phyloP scores from a whole-genome alignment of 2,888 invertebrate genomes.

The Embidobia sp. region DNA sequence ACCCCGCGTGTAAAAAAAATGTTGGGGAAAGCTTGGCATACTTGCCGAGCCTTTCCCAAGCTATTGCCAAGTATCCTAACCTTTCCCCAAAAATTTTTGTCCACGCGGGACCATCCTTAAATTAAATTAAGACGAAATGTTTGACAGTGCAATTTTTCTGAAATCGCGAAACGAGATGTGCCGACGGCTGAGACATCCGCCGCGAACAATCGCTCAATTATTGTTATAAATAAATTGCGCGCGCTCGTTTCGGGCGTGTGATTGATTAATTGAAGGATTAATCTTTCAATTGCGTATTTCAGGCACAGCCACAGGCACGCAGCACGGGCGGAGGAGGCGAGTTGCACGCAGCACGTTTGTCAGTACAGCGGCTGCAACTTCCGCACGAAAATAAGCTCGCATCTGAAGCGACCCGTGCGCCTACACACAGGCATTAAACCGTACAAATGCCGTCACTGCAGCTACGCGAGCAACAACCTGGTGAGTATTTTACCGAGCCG shows the following conservation, averaged over 20 bases:
- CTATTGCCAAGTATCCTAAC: too few relatives aligned
- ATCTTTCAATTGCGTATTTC: slow-evolving; percentile 59
- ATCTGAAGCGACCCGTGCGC: slow-evolving; percentile 90
- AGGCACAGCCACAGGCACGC: slow-evolving; percentile 75
- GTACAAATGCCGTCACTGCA: slow-evolving; percentile 92
- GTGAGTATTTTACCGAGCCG: slow-evolving; percentile 81
- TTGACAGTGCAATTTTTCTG: too few relatives aligned
- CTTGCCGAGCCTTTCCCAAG: too few relatives aligned
- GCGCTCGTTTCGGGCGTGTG: background rate
- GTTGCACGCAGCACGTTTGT: slow-evolving; percentile 67
- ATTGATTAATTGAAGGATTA: slow-evolving; percentile 13
- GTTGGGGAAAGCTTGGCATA: too few relatives aligned
- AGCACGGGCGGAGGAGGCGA: slow-evolving; percentile 31
- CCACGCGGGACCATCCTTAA: too few relatives aligned
- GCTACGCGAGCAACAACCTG: slow-evolving; percentile 89
- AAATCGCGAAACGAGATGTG: too few relatives aligned
- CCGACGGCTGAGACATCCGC: too few relatives aligned
- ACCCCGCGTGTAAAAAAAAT: too few relatives aligned
- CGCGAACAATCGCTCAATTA: too few relatives aligned
- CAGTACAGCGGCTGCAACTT: slow-evolving; percentile 85
- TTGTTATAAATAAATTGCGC: too few relatives aligned
- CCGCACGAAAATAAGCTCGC: slow-evolving; percentile 85
- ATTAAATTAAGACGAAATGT: too few relatives aligned
- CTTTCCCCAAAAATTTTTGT: too few relatives aligned
- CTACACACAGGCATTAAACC: slow-evolving; percentile 92